phyloP scores from a whole-genome alignment of 2,797 vertebrate genomes.

The Acestrorhynchus altus region DNA sequence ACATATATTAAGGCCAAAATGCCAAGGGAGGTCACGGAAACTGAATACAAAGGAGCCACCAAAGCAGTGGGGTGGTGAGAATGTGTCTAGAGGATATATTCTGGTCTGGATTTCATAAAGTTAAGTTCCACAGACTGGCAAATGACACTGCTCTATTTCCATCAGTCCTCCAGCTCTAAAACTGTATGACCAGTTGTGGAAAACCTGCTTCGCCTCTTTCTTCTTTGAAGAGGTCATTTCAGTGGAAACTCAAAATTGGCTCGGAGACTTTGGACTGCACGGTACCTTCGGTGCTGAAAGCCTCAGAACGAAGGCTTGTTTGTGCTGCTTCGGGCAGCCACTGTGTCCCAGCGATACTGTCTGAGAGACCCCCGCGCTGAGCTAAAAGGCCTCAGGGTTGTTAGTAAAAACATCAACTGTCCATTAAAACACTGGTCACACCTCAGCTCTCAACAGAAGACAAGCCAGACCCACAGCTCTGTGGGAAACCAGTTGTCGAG shows the following conservation, averaged over 20 bases:
- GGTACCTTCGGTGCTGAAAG: constrained; percentile 11
- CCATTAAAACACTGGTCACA: constrained; percentile 31
- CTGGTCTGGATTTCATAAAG: constrained; percentile 17
- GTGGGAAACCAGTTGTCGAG: background rate
- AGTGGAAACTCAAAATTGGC: background rate
- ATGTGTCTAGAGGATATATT: constrained; percentile 7
- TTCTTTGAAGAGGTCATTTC: background rate
- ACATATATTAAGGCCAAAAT: constrained; percentile 12
- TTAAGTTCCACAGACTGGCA: constrained; percentile 8
- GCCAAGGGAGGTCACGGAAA: background rate
- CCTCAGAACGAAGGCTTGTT: constrained; percentile 12
- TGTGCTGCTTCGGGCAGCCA: constrained; percentile 23
- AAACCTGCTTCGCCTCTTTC: background rate
- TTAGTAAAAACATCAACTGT: constrained; percentile 33
- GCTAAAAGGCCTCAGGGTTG: constrained; percentile 40
- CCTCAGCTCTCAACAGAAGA: constrained; percentile 3
- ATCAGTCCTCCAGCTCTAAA: background rate
- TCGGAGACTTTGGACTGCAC: background rate
- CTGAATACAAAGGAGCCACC: background rate
- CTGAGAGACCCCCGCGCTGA: constrained; percentile 29
- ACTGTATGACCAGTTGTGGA: background rate
- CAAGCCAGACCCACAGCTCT: background rate
- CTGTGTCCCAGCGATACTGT: constrained; percentile 28
- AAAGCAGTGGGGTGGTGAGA: background rate
- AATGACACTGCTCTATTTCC: constrained; percentile 17